phyloP scores from a whole-genome alignment of 2,797 vertebrate genomes.

The Falco cherrug region DNA sequence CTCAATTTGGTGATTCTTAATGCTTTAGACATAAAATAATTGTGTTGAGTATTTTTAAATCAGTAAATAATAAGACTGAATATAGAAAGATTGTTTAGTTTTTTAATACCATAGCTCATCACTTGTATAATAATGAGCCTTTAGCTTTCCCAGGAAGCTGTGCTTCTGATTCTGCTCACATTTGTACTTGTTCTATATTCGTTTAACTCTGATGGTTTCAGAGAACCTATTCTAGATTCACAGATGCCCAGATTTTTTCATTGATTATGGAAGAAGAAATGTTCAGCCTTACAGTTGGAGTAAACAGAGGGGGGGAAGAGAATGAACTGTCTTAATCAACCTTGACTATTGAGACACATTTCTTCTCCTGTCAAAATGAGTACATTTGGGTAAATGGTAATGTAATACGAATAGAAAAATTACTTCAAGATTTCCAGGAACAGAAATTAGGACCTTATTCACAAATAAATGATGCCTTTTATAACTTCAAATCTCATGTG shows the following conservation, averaged over 20 bases:
- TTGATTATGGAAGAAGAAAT: background rate
- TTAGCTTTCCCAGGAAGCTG: background rate
- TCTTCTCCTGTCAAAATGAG: slow-evolving; percentile 7
- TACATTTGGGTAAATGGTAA: background rate
- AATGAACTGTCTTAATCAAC: background rate
- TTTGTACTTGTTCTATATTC: background rate
- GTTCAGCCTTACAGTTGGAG: background rate
- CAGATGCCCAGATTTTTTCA: background rate
- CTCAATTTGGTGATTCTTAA: background rate
- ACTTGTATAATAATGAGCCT: background rate
- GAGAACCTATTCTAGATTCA: background rate
- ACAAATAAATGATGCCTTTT: slow-evolving; percentile 57
- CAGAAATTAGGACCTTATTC: slow-evolving; percentile 28
- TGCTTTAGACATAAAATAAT: background rate
- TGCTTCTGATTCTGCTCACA: background rate
- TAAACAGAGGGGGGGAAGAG: background rate
- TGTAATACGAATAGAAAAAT: background rate
- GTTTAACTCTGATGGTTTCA: background rate
- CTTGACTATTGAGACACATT: background rate
- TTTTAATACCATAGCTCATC: background rate
- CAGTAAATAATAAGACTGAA: background rate
- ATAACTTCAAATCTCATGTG: background rate
- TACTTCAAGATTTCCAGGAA: background rate
- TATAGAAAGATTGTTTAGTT: background rate
- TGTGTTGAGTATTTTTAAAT: background rate